These are phyloP conservation scores for Chloroceryle inda DNA, from an alignment of 2,797 vertebrate species.

Conservation along the genomic window DNA sequence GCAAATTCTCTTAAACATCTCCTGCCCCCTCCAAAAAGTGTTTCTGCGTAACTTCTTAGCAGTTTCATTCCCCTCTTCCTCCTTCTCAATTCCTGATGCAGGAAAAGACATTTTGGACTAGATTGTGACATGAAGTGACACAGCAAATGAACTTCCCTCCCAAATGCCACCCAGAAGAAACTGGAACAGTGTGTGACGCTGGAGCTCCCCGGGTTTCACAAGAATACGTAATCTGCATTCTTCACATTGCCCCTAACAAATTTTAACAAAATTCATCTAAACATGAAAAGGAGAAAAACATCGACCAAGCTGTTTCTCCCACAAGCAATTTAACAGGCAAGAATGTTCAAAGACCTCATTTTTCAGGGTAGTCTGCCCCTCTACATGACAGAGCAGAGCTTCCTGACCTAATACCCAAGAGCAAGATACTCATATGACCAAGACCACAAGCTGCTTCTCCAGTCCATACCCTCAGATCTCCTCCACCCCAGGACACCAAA, in stretches of 20 bases:
- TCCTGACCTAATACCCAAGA: background rate
- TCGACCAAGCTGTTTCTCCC: background rate
- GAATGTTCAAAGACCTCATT: fast-evolving
- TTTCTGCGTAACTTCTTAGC: background rate
- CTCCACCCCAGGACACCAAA: background rate
- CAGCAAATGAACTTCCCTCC: constrained; percentile 41
- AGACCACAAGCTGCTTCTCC: background rate
- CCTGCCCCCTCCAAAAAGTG: background rate
- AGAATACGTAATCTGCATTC: background rate
- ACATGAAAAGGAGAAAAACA: background rate
- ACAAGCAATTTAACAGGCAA: background rate
- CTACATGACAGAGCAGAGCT: background rate
- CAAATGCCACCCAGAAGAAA: background rate
- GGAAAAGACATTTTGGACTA: constrained; percentile 17
- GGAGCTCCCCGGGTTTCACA: background rate
- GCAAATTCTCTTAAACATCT: background rate
- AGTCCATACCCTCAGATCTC: background rate
- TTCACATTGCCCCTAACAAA: background rate
- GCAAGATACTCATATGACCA: background rate
- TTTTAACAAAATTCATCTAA: background rate
- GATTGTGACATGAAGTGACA: constrained; percentile 45
- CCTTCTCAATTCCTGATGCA: background rate
- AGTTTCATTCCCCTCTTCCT: background rate
- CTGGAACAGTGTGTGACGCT: background rate
- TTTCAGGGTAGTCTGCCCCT: background rate